A percentile compares a stretch with the other conserved stretches of the same genome.
Evolutionary conservation across 2,113 vertebrate genomes (phyloP).

Genomic region (Rhynchomys soricoides): DNA sequence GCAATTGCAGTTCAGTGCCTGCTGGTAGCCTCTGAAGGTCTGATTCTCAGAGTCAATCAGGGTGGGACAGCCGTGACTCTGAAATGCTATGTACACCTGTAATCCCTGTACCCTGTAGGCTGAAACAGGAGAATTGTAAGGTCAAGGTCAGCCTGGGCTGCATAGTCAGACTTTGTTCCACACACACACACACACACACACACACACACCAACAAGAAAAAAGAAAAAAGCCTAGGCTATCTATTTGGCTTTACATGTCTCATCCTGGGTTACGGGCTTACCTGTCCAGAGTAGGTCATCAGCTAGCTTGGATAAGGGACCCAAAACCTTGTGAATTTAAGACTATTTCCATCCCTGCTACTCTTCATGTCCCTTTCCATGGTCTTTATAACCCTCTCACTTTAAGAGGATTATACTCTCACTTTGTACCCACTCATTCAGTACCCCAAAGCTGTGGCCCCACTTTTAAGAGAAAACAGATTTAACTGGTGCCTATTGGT

Average conservation of each 20-base stretch:
- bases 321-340: constrained; percentile 67
- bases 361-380: constrained; percentile 74
- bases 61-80: constrained; percentile 67
- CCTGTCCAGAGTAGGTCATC: constrained; percentile 57
- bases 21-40: constrained; percentile 78
- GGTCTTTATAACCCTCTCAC: constrained; percentile 61
- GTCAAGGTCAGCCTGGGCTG: neutral
- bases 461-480: constrained; percentile 71
- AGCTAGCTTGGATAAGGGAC: constrained; percentile 58
- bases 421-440: constrained; percentile 71
- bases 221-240: neutral
- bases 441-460: constrained; percentile 54
- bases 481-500: neutral
- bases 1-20: constrained; percentile 69
- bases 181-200: too few species aligned
- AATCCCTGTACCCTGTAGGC: too few species aligned
- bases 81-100: neutral
- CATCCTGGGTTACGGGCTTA: constrained; percentile 67
- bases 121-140: too few species aligned
- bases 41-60: constrained; percentile 80
- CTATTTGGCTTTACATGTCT: neutral
- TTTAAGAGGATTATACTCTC: constrained; percentile 68
- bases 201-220: neutral
- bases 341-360: constrained; percentile 24
- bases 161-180: neutral